phyloP scores from a whole-genome alignment of 1,140 invertebrate genomes.

The Bradynema listronoti region DNA sequence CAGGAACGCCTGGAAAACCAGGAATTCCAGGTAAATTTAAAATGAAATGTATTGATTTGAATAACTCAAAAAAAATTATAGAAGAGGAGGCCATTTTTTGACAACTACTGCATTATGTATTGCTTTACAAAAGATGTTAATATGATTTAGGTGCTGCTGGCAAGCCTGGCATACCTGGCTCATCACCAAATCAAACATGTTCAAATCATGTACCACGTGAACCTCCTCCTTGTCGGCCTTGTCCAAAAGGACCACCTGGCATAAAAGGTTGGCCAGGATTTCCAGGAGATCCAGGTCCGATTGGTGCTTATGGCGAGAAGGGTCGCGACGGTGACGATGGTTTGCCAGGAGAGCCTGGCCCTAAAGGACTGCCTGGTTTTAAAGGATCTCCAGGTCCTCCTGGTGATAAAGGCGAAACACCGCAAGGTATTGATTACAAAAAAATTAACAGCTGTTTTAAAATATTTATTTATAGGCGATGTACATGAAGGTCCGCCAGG shows the following conservation, averaged over 20 bases:
- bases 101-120: too few relatives aligned
- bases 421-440: constrained; percentile 19
- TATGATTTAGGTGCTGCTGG: constrained; percentile 39
- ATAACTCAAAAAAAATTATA: too few relatives aligned
- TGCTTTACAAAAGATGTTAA: constrained; percentile 10
- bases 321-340: constrained; percentile 56
- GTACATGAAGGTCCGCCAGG: constrained; percentile 55
- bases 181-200: constrained; percentile 55
- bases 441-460: not conserved
- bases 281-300: constrained; percentile 50
- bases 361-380: constrained; percentile 49
- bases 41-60: too few relatives aligned
- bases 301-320: constrained; percentile 43
- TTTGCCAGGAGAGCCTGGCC: constrained; percentile 50
- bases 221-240: constrained; percentile 54
- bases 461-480: constrained; percentile 34
- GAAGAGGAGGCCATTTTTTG: too few relatives aligned
- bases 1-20: constrained; percentile 34
- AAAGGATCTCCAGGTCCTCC: constrained; percentile 51
- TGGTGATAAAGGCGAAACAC: constrained; percentile 57
- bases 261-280: constrained; percentile 58
- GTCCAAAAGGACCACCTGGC: constrained; percentile 55
- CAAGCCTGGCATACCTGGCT: constrained; percentile 53
- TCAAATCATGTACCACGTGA: constrained; percentile 45
- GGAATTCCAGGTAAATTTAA: constrained; percentile 21